Conservation (phyloP, 2,797 vertebrate species). For the Graptemys geographica region DNA sequence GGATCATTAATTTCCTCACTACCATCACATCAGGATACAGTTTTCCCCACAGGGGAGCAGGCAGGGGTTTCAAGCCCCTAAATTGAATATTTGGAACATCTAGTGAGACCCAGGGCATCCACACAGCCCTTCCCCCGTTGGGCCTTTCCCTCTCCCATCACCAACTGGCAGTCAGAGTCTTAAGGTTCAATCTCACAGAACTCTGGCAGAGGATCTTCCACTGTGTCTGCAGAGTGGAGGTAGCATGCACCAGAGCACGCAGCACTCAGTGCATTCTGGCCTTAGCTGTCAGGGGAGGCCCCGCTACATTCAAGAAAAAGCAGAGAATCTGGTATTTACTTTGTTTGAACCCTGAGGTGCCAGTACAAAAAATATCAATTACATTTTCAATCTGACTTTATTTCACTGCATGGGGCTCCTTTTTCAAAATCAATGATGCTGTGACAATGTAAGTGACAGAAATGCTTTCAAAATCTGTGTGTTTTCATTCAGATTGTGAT, state of each 20-base stretch:
- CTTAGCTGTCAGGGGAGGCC: neutral
- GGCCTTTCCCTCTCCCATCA: neutral
- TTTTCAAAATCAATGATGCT: neutral
- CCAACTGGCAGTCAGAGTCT: neutral
- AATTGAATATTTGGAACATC: neutral
- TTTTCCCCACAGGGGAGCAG: neutral
- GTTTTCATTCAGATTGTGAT: neutral
- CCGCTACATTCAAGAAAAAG: neutral
- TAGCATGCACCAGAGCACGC: neutral
- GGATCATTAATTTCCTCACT: neutral
- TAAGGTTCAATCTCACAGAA: neutral
- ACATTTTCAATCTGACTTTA: neutral
- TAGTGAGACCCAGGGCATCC: neutral
- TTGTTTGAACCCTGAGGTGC: neutral
- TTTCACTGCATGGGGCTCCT: neutral
- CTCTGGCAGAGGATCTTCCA: neutral
- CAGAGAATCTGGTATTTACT: neutral
- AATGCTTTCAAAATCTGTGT: neutral
- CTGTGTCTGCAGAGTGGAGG: neutral
- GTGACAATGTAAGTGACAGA: neutral
- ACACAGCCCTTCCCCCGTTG: neutral
- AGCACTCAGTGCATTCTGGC: neutral
- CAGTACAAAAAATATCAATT: neutral
- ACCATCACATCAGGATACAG: accelerated
- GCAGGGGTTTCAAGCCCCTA: neutral